Evolutionary conservation across 2,113 vertebrate genomes (phyloP).

Genomic region (Neolamprologus variostigma): DNA sequence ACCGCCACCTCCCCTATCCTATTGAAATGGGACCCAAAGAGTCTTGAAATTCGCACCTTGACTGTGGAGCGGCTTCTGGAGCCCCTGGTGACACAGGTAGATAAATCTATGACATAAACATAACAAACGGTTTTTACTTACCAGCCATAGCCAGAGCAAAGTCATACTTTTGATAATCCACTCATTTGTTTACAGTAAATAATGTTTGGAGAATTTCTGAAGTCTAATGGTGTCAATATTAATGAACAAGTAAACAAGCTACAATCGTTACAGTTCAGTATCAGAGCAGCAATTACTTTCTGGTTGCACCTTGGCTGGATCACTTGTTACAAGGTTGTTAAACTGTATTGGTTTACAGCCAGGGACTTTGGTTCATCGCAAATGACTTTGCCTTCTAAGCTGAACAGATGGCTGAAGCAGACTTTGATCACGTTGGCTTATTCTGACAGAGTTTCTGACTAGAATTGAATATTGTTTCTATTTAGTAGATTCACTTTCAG

Average conservation of each 20-base stretch:
- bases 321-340: slow-evolving; percentile 1
- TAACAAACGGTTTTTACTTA: not conserved
- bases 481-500: not conserved
- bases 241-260: not conserved
- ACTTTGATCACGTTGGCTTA: not conserved
- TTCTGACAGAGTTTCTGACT: not conserved
- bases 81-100: slow-evolving; percentile 78
- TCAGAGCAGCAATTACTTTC: not conserved
- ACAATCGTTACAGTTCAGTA: not conserved
- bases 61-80: slow-evolving; percentile 79
- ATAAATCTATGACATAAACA: not conserved
- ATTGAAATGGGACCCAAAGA: slow-evolving; percentile 81
- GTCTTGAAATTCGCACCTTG: slow-evolving; percentile 78
- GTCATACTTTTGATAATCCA: not conserved
- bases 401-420: slow-evolving; percentile 6
- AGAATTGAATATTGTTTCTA: not conserved
- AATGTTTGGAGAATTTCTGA: not conserved
- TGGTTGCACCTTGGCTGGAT: not conserved
- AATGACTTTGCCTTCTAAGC: not conserved
- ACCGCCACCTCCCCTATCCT: slow-evolving; percentile 78
- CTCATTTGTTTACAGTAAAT: not conserved
- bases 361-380: not conserved
- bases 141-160: not conserved
- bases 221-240: not conserved
- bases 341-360: not conserved